These are phyloP conservation scores for Pogoniulus pusillus DNA, from an alignment of 2,797 vertebrate genomes.

Conservation along the genomic window DNA sequence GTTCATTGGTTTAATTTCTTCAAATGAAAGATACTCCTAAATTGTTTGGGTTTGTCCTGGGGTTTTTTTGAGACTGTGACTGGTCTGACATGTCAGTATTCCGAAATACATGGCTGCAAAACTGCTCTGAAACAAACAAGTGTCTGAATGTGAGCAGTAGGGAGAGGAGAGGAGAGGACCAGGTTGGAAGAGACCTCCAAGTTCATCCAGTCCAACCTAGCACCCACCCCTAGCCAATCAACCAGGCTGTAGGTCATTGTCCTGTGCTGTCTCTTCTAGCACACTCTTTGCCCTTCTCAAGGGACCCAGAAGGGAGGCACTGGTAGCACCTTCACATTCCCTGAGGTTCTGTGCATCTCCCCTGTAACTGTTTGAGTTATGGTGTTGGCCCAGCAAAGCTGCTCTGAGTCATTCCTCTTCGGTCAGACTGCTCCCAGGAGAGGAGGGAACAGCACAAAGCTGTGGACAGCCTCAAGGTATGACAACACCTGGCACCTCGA, in stretches of 20 bases:
- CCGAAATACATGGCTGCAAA: not conserved
- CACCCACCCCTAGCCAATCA: too few species aligned
- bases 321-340: not conserved
- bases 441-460: not conserved
- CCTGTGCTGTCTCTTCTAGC: not conserved
- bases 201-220: too few species aligned
- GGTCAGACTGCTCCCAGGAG: rapidly evolving
- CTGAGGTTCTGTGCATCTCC: not conserved
- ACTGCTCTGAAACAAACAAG: not conserved
- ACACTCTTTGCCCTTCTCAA: rapidly evolving
- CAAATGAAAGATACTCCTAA: not conserved
- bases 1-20: not conserved
- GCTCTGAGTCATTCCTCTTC: not conserved
- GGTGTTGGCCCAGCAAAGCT: not conserved
- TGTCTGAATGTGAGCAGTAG: not conserved
- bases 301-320: not conserved
- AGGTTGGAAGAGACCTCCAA: too few species aligned
- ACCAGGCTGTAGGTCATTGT: too few species aligned
- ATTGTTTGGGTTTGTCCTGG: not conserved
- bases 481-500: not conserved
- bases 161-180: too few species aligned
- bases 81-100: not conserved
- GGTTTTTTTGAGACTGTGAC: not conserved
- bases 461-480: not conserved
- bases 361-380: not conserved